Evolutionary conservation across 1,140 invertebrate species (phyloP), one percentile per base, ranked within the genome.

Genomic region (Odontomachus brunneus): DNA sequence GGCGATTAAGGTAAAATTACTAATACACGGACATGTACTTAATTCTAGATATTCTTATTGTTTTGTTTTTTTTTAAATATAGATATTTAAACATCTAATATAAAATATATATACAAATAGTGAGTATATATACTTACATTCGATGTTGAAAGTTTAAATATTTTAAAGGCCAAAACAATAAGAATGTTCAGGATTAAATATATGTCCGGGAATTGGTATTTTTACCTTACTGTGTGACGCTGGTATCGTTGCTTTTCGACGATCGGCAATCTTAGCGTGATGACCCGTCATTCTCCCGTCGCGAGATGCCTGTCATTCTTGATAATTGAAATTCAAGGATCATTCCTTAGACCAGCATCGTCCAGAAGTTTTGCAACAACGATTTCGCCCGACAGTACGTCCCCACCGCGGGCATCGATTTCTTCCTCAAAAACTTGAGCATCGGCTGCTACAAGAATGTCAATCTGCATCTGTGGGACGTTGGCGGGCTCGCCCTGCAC

Each of bases 401-500:
- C 76, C 95, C 95, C 55, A 98, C 98, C 3, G 94, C 96, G 71
- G 98, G 98, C 57, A 96, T 98, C 1, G 97, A 98, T 89, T 97
- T 97, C 93, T 97, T 96, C 90, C 93, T 96, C 44, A 97, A 97
- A 90, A 95, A 96, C 89, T 93, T 97, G 71, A 94, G 95, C 74
- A 92, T 98, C 84, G 96, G 96, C 83, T 95, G 95, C 85, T 95
- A 95, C 86, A 96, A 95, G 88, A 95, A 96, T 90, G 95, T 97
- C 22, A 96, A 96, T 60, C 91, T 98, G 29, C 96, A 98, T 92
- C 94, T 98, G 19, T 98, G 97, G 95, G 98, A 98, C 91, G 95
- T 98, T 67, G 97, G 97, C 33, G 97, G 98, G 11, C 95, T 96
- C 53, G 96, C 97, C 29, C 91, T 97, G 19, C 94, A 95, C 65